Evolutionary conservation across 2,797 vertebrate genomes (phyloP).

Genomic region (Chelidonichthys spinosus): DNA sequence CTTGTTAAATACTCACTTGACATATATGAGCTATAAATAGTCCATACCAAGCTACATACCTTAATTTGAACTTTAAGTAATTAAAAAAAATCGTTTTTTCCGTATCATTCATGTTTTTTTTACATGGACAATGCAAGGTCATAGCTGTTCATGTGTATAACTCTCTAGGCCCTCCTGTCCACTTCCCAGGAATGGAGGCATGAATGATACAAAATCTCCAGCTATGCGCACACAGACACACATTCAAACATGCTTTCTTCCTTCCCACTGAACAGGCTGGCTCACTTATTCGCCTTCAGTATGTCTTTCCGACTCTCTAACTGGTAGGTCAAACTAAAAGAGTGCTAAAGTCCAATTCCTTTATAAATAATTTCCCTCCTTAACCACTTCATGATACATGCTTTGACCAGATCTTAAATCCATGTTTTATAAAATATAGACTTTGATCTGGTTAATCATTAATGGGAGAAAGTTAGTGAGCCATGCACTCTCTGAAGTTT

Average conservation of each 20-base stretch:
- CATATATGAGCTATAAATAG: slow-evolving; percentile 51
- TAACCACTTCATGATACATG: neutral
- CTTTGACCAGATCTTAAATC: neutral
- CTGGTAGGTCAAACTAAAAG: neutral
- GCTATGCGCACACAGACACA: slow-evolving; percentile 19
- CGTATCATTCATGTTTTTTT: slow-evolving; percentile 10
- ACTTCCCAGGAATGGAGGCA: slow-evolving; percentile 27
- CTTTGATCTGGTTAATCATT: slow-evolving; percentile 62
- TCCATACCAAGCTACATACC: neutral
- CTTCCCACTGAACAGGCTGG: slow-evolving; percentile 33
- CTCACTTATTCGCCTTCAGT: slow-evolving; percentile 28
- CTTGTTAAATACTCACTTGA: slow-evolving; percentile 32
- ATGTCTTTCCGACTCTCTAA: slow-evolving; percentile 2
- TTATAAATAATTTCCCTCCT: neutral
- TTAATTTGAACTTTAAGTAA: slow-evolving; percentile 40
- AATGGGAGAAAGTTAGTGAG: slow-evolving; percentile 22
- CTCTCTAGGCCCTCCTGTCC: slow-evolving; percentile 20
- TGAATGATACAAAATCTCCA: slow-evolving; percentile 45
- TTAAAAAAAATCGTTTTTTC: neutral
- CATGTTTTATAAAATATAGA: slow-evolving; percentile 25
- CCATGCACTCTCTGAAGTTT: neutral
- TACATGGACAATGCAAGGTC: neutral
- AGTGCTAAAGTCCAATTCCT: neutral
- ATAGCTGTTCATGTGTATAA: neutral
- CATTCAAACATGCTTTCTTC: slow-evolving; percentile 32